A percentile compares a stretch with the other conserved stretches of the same genome.
phyloP scores from a whole-genome alignment of 2,113 vertebrate genomes.

The Vimba vimba region DNA sequence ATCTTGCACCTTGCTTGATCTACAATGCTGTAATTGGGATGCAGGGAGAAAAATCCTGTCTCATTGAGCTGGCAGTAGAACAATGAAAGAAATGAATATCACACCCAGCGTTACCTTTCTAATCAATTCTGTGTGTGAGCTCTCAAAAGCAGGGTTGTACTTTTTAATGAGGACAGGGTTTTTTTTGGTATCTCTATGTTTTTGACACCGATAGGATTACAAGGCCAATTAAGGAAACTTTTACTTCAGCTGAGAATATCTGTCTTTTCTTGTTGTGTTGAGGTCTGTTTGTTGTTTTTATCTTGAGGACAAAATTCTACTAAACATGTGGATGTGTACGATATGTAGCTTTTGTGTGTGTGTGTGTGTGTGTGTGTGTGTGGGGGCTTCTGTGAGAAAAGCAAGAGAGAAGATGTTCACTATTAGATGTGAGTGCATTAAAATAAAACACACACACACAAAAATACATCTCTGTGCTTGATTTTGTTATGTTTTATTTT shows the following conservation, averaged over 20 bases:
- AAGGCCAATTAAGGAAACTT: constrained; percentile 72
- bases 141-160: constrained; percentile 73
- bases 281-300: constrained; percentile 67
- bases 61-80: constrained; percentile 67
- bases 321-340: constrained; percentile 52
- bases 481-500: constrained; percentile 15
- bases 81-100: constrained; percentile 76
- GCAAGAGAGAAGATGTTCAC: constrained; percentile 59
- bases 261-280: constrained; percentile 58
- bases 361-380: constrained; percentile 17
- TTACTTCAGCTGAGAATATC: constrained; percentile 59
- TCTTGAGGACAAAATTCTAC: constrained; percentile 56
- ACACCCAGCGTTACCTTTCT: constrained; percentile 69
- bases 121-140: constrained; percentile 71
- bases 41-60: constrained; percentile 64
- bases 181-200: constrained; percentile 59
- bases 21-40: constrained; percentile 74
- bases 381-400: constrained; percentile 56
- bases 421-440: neutral
- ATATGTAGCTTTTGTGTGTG: constrained; percentile 9
- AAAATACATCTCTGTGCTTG: neutral
- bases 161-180: constrained; percentile 73
- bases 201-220: constrained; percentile 65
- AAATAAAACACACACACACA: neutral
- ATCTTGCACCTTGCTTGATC: constrained; percentile 77